Evolutionary conservation across 1,140 invertebrate genomes (phyloP).

Genomic region (Ceratoteleas bidentatus): DNA sequence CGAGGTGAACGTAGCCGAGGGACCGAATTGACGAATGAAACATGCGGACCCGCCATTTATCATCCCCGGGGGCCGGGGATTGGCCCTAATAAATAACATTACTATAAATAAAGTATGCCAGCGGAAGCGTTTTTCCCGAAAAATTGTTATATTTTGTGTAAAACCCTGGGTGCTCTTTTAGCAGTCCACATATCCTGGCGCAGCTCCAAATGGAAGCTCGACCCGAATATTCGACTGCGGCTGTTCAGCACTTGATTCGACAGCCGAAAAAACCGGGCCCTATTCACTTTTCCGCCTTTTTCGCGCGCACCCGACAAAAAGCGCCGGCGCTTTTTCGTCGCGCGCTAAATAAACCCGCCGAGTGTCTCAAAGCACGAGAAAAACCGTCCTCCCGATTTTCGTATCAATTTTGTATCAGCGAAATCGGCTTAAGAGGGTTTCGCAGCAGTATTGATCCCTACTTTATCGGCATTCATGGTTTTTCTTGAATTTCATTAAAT

Average conservation of each 20-base stretch:
- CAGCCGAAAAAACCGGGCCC: slow-evolving; percentile 29
- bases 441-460: too few species aligned
- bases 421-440: too few species aligned
- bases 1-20: not conserved
- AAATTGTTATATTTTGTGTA: slow-evolving; percentile 50
- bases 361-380: too few species aligned
- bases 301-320: too few species aligned
- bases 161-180: slow-evolving; percentile 38
- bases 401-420: too few species aligned
- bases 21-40: slow-evolving; percentile 17
- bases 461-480: too few species aligned
- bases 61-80: not conserved
- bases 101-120: slow-evolving; percentile 37
- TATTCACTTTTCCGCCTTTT: slow-evolving; percentile 3
- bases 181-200: slow-evolving; percentile 41
- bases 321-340: too few species aligned
- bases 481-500: too few species aligned
- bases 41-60: slow-evolving; percentile 9
- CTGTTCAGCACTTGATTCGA: slow-evolving; percentile 20
- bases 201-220: slow-evolving; percentile 43
- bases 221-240: slow-evolving; percentile 50
- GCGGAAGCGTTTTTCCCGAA: slow-evolving; percentile 27
- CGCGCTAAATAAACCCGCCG: too few species aligned
- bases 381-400: too few species aligned
- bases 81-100: slow-evolving; percentile 38